Base-by-base conservation (phyloP, 2,113 vertebrate species). In the Calypte anna region DNA sequence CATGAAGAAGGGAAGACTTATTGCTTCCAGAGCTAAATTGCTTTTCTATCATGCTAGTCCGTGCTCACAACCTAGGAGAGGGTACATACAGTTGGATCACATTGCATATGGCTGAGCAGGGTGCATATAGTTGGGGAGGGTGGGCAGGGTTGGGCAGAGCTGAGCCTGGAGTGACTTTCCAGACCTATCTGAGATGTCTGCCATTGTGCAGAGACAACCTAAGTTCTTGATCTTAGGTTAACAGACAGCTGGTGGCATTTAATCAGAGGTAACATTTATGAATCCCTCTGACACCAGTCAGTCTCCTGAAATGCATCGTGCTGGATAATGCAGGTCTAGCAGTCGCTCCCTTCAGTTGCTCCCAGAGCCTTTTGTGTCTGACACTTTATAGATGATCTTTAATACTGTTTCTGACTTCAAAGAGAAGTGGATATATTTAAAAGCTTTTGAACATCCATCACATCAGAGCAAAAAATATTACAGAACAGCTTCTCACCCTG, bases 321-420 rank as follows among this genome's bases (percentile, higher is more conserved):
- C 24, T 69, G 50, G 38, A 22, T 78, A 85, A 82, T 51, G 78
- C 28, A 91, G 36, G 36, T 61, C 69, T 75, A 59, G 59, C 74
- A 4, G 54, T 40, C 64, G 19, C 66, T 91, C 83, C 86, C 55
- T 70, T 83, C 12, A 4, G 30, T 28, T 79, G 78, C 27, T 92
- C 66, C 23, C 6, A 7, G 50, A 84, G 44, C 44, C 38, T 84
- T 84, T 75, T 53, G 38, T 68, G 74, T 57, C 58, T 15, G 12
- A 11, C 46, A 57, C 62, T 82, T 93, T 91, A 88, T 12, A 59
- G 74, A 93, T 82, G 64, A 64, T 57, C 82, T 69, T 73, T 82
- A 91, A 91, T 85, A 93, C 76, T 79, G 54, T 61, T 94, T 85
- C 82, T 91, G 91, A 90, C 82, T 87, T 91, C 59, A 82, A 76